Percentiles rank a stretch among this genome's conserved stretches.
These are phyloP conservation scores for Phrynocephalus versicolor DNA, from an alignment of 2,113 vertebrate species.

Conservation along the genomic window DNA sequence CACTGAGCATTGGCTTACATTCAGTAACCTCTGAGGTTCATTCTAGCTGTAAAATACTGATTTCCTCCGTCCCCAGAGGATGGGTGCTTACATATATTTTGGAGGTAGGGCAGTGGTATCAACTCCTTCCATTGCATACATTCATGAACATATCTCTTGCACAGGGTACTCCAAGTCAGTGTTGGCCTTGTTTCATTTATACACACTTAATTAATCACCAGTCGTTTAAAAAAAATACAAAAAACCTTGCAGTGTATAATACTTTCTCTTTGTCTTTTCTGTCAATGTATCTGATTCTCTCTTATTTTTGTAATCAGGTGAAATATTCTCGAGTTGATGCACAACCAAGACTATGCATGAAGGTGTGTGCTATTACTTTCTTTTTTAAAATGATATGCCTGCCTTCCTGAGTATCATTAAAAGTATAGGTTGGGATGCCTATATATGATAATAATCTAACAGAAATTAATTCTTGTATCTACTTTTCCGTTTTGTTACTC, in stretches of 20 bases:
- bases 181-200: not conserved
- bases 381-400: not conserved
- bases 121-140: too few species aligned
- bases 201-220: not conserved
- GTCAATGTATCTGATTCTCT: slow-evolving; percentile 21
- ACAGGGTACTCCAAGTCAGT: not conserved
- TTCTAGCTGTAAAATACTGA: too few species aligned
- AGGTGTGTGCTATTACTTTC: slow-evolving; percentile 74
- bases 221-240: not conserved
- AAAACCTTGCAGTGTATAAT: not conserved
- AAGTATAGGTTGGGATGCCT: not conserved
- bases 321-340: slow-evolving; percentile 81
- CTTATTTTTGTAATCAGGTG: slow-evolving; percentile 70
- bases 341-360: slow-evolving; percentile 85
- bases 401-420: not conserved
- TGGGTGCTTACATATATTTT: too few species aligned
- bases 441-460: not conserved
- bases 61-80: too few species aligned
- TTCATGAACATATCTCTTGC: too few species aligned
- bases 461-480: not conserved
- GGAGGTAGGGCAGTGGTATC: too few species aligned
- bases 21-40: too few species aligned
- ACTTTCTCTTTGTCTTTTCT: slow-evolving; percentile 17
- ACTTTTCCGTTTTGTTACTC: not conserved
- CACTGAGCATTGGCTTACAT: too few species aligned